Evolutionary conservation across 1,140 invertebrate genomes (phyloP), one percentile per base, ranked within the genome.

Genomic region (Pachypeltis micranthus): DNA sequence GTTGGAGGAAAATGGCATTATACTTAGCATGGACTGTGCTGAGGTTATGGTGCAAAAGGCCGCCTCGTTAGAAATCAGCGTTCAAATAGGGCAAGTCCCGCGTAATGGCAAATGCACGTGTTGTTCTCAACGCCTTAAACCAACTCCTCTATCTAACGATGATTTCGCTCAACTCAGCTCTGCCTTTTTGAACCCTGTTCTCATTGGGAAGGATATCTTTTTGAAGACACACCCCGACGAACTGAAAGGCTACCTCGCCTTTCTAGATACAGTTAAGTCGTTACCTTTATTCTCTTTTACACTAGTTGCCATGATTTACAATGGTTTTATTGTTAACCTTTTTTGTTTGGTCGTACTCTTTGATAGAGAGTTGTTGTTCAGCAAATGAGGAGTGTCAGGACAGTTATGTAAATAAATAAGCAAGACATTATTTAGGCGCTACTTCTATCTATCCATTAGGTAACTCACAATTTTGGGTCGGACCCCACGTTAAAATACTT

Each of bases 201-300:
- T 92, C 19, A 73, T 88, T 57, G 80, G 83, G 1, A 77, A 79
- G 12, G 81, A 91, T 76, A 74, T 90, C 10, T 92, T 86, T 71
- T 67, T 79, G n/a, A 85, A 85, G 70, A 82, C 85, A 1, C 82
- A 79, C 58, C 86, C 88, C 0, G 64, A 78, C 51, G 90, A 93
- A 75, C 73, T 91, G 16, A 66, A 78, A 44, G 70, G 68, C 1
- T 92, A 88, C 73, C 73, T 80, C 58, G 66, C 74, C 3, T 90
- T 86, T 72, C 68, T 91, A 2, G 68, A 83, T 19, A 51, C 12
- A 21, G 47, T 51, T n/a, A n/a, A n/a, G n/a, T n/a, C n/a, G n/a
- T n/a, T n/a, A n/a, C n/a, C n/a, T n/a, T n/a, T n/a, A n/a, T n/a
- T n/a, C n/a, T n/a, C n/a, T n/a, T n/a, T n/a, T n/a, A n/a, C n/a